Evolutionary conservation across 1,140 invertebrate genomes (phyloP), one percentile per base, ranked within the genome.

Genomic region (Liolophura sinensis): DNA sequence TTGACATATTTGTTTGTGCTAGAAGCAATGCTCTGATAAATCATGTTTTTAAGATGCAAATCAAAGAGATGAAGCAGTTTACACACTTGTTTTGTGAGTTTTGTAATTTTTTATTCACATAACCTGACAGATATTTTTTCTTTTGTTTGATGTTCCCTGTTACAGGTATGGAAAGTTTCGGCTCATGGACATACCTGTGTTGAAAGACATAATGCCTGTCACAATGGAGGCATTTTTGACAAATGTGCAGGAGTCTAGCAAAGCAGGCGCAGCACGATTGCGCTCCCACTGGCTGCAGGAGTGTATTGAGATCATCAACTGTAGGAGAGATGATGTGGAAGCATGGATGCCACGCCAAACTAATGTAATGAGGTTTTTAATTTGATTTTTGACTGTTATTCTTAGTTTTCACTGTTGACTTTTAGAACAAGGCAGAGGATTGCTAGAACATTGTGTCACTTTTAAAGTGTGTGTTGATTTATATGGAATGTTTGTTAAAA

Each of bases 271-370:
- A 15, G 48, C 68, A 27, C 62, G 49, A 14, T 66, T 84, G 57
- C 51, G 73, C 50, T 60, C 71, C 22, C 60, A 79, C 24, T 84
- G 93, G 92, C 75, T 93, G 1, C 87, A 88, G 0, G 87, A 91
- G 67, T 90, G 92, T 48, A 91, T 91, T 6, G 89, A 91, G 62
- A 87, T 92, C 1, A 90, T 94, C 81, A 78, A 88, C 4, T 82
- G 87, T 18, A 81, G 85, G 15, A 86, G 88, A 70, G 73, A 88
- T 4, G 85, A 86, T n/a, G 92, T 93, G 89, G 86, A 88, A 14
- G 74, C 84, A 46, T 88, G 90, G 62, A 89, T 93, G 24, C 88
- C 90, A 1, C 86, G 84, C 52, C 70, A 77, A 5, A 69, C 73
- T 0, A 49, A 16, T n/a, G 60, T 61, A 61, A 49, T 31, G 9